phyloP scores from a whole-genome alignment of 2,797 vertebrate genomes.

The Schizothorax lantsangensis region DNA sequence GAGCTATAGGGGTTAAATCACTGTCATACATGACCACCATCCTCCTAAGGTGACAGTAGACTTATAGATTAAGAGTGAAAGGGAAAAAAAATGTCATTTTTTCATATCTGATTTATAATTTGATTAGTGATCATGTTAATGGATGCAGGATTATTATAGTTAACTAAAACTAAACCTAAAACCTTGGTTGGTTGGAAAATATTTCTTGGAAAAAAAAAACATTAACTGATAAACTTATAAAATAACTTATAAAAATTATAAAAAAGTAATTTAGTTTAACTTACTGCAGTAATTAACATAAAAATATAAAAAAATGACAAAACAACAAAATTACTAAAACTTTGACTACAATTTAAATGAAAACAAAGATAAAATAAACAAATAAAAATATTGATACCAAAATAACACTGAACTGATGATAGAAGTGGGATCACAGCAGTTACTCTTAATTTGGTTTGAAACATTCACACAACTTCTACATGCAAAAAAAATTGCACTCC shows the following conservation, averaged over 20 bases:
- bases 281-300: not conserved
- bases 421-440: not conserved
- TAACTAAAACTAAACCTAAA: not conserved
- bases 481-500: not conserved
- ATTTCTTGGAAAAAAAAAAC: not conserved
- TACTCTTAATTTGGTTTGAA: not conserved
- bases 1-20: slow-evolving; percentile 14
- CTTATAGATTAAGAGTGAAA: not conserved
- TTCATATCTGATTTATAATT: not conserved
- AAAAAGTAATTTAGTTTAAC: not conserved
- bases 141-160: not conserved
- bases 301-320: not conserved
- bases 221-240: not conserved
- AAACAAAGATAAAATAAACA: not conserved
- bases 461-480: not conserved
- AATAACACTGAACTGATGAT: not conserved
- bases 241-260: not conserved
- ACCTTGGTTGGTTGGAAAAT: not conserved
- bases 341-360: not conserved
- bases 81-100: not conserved
- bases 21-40: not conserved
- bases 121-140: not conserved
- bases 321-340: not conserved
- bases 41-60: not conserved
- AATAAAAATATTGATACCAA: not conserved